Base-by-base conservation (phyloP, 2,888 invertebrate species). In the Hoplodrina ambigua region DNA sequence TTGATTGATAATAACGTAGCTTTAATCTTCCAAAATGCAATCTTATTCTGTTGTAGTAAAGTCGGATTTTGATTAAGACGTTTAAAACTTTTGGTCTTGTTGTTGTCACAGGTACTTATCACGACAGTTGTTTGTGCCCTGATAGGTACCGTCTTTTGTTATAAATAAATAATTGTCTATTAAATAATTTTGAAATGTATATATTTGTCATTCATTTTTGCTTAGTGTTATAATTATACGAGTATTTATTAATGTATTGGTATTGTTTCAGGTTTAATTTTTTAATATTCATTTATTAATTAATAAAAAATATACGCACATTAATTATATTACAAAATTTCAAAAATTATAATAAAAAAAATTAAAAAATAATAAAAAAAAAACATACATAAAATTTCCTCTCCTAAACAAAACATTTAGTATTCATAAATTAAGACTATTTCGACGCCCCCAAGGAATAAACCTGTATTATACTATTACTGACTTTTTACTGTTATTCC, bases 21-120 rank as follows among this genome's bases (percentile, higher is more conserved):
- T 52, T 13, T 6, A 68, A 20, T 19, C 8, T 52, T 19, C 44
- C n/a, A 10, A 68, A 68, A 41, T 13, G n/a, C n/a, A 44, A 11
- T 33, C 44, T 33, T 67, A 44, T n/a, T 2, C 3, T 11, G 6
- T 33, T 44, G 41, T 33, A 10, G 53, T 44, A 53, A 68, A 44
- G 68, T 8, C 11, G n/a, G 15, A 11, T 68, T 53, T 53, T 11
- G 7, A 20, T 19, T 4, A 41, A 0, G 1, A 6, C 17, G 41
- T 19, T 7, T 13, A 19, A 0, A 2, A 4, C 50, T 65, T 37
- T 37, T n/a, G 0, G 1, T 37, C 4, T 62, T 50, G 41, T 50
- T 63, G 50, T 15, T 64, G 20, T 11, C 1, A 13, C 3, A 33
- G 13, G 33, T 20, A 53, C 52, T 19, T 50, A 25, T 19, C 15